phyloP scores from a whole-genome alignment of 1,140 invertebrate genomes.

The Nephila pilipes region DNA sequence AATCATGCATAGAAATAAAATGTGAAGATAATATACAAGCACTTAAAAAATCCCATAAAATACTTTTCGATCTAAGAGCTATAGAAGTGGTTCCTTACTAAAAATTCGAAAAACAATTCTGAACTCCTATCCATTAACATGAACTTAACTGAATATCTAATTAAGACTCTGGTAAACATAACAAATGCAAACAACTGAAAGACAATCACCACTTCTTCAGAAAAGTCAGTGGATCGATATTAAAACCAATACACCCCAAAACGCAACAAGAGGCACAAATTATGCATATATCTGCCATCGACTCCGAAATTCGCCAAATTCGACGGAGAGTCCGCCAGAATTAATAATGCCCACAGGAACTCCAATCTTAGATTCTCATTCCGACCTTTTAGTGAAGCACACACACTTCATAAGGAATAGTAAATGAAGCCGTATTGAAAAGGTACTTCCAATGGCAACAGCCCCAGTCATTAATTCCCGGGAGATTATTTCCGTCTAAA shows the following conservation, averaged over 20 bases:
- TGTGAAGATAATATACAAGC: too few relatives aligned
- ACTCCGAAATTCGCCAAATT: not conserved
- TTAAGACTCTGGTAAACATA: not conserved
- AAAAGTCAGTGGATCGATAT: not conserved
- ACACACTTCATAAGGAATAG: constrained; percentile 11
- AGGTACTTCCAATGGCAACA: not conserved
- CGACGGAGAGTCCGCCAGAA: too few relatives aligned
- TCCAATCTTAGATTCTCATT: not conserved
- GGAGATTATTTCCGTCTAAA: not conserved
- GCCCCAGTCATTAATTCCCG: not conserved
- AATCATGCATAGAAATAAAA: too few relatives aligned
- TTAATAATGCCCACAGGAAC: constrained; percentile 11
- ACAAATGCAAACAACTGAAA: not conserved
- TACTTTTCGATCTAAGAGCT: too few relatives aligned
- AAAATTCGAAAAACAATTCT: too few relatives aligned
- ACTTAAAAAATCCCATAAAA: too few relatives aligned
- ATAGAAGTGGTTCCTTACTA: too few relatives aligned
- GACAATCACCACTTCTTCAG: not conserved
- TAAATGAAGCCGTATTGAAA: constrained; percentile 14
- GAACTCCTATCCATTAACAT: not conserved
- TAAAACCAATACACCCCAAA: not conserved
- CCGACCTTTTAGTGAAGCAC: not conserved
- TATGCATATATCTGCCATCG: not conserved
- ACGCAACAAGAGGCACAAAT: constrained; percentile 9
- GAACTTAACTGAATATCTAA: not conserved